Conservation (phyloP, 1,140 invertebrate genomes). For the Matsumurasca onukii region DNA sequence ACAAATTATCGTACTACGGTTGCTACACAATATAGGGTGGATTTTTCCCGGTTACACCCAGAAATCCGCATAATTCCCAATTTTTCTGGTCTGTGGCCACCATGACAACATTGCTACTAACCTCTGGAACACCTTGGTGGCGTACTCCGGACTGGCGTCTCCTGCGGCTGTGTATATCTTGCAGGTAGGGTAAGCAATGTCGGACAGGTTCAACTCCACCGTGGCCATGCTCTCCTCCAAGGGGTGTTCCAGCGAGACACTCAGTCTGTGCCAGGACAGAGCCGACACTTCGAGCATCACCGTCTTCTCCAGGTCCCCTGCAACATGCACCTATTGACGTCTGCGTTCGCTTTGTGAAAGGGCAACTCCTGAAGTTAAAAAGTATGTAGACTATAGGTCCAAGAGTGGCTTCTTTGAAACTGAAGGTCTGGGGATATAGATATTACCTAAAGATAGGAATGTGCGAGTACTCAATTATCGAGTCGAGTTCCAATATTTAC, state of each 20-base stretch:
- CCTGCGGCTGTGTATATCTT: constrained; percentile 60
- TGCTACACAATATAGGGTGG: too few species aligned
- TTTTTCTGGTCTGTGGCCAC: neutral
- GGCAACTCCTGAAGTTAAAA: too few species aligned
- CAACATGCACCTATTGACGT: too few species aligned
- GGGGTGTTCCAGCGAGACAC: constrained; percentile 90
- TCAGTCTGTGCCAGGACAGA: constrained; percentile 84
- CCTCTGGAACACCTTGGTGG: constrained; percentile 83
- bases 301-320: constrained; percentile 70
- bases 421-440: too few species aligned
- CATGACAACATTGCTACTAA: constrained; percentile 42
- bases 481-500: too few species aligned
- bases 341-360: too few species aligned
- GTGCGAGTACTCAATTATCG: too few species aligned
- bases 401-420: too few species aligned
- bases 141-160: constrained; percentile 71
- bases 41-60: neutral
- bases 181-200: constrained; percentile 71
- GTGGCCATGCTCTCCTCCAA: constrained; percentile 90
- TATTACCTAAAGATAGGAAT: too few species aligned
- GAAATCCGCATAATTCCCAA: neutral
- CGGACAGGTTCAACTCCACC: constrained; percentile 83
- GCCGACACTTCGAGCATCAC: constrained; percentile 91
- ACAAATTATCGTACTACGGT: too few species aligned
- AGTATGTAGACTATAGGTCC: too few species aligned